Evolutionary conservation across 2,888 invertebrate genomes (phyloP).

Genomic region (Perizoma affinitatum): DNA sequence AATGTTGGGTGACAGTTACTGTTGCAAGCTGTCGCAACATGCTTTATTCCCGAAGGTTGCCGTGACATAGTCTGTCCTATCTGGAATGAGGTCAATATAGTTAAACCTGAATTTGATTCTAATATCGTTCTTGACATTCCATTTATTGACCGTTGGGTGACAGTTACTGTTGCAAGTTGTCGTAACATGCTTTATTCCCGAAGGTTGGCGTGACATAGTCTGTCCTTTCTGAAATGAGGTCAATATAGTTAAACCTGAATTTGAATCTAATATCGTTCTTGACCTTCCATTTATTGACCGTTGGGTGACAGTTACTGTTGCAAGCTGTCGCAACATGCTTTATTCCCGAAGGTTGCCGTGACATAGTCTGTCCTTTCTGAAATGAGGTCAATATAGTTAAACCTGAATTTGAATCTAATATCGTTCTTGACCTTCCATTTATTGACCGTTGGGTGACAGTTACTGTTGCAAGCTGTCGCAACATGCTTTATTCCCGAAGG

Average conservation of each 20-base stretch:
- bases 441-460: constrained; percentile 18
- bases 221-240: constrained; percentile 12
- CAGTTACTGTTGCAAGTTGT: constrained; percentile 26
- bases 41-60: constrained; percentile 14
- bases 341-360: constrained; percentile 8
- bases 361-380: constrained; percentile 12
- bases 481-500: constrained; percentile 15
- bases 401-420: background rate
- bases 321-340: constrained; percentile 23
- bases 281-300: too few relatives aligned
- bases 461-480: constrained; percentile 24
- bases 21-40: constrained; percentile 21
- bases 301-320: constrained; percentile 25
- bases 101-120: background rate
- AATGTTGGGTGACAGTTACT: constrained; percentile 25
- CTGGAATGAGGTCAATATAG: constrained; percentile 13
- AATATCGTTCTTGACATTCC: constrained; percentile 6
- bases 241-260: constrained; percentile 2
- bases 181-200: constrained; percentile 16
- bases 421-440: background rate
- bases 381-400: constrained; percentile 11
- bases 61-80: constrained; percentile 10
- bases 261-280: constrained; percentile 2
- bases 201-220: constrained; percentile 8
- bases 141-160: too few relatives aligned